Percentiles rank a stretch among this genome's conserved stretches.
Evolutionary conservation across 2,797 vertebrate species (phyloP).

Genomic region (Tarsius wallacei): DNA sequence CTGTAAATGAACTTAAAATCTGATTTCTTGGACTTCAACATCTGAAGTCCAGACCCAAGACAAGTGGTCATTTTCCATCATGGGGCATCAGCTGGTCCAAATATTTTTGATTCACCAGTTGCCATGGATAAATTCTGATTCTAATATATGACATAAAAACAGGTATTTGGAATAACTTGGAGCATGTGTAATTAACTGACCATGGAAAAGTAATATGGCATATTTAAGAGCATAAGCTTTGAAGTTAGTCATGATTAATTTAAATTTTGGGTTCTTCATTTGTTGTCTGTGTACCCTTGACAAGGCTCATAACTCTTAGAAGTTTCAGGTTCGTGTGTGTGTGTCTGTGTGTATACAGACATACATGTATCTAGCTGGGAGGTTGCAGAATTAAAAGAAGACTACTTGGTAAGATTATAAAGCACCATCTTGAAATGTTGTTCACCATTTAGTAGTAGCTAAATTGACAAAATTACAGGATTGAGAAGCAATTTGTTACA

Average conservation of each 20-base stretch:
- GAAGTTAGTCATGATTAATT: background rate
- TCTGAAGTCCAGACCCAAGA: background rate
- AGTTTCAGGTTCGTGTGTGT: background rate
- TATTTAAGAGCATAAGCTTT: background rate
- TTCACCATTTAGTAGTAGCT: background rate
- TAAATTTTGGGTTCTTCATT: background rate
- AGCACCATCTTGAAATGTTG: background rate
- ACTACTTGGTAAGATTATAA: background rate
- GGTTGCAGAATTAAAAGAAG: background rate
- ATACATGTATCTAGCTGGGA: background rate
- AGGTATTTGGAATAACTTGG: background rate
- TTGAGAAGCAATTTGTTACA: background rate
- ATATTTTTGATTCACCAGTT: background rate
- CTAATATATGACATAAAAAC: background rate
- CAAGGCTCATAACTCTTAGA: background rate
- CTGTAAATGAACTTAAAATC: background rate
- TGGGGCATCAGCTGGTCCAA: background rate
- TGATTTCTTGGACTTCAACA: background rate
- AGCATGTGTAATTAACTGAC: background rate
- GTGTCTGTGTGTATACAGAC: fast-evolving
- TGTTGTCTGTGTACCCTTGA: background rate
- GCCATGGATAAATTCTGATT: no score
- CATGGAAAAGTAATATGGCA: background rate
- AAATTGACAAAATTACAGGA: background rate
- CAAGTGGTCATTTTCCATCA: background rate